These are phyloP conservation scores for Ochropacha duplaris DNA, from an alignment of 2,888 invertebrate genomes.

Conservation along the genomic window DNA sequence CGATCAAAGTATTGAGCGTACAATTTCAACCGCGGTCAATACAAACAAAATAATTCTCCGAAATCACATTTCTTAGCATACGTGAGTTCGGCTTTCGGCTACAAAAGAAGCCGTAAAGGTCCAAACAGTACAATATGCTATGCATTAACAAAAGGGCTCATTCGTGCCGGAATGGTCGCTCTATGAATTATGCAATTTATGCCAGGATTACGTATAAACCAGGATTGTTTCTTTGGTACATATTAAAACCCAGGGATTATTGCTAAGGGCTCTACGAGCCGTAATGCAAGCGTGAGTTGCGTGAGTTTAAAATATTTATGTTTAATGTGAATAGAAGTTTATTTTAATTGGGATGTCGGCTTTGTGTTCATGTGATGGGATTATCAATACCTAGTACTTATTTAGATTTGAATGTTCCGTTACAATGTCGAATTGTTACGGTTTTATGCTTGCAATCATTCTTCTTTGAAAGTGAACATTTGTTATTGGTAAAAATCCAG, in stretches of 20 bases:
- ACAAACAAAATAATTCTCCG: neutral
- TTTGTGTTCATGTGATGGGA: neutral
- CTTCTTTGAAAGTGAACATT: no score
- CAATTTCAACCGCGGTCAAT: no score
- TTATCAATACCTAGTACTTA: no score
- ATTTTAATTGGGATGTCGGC: conserved; percentile 1
- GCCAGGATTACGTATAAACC: neutral
- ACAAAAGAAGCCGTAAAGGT: neutral
- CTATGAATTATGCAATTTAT: conserved; percentile 52
- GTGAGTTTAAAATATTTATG: neutral
- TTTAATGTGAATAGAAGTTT: neutral
- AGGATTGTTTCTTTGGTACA: neutral
- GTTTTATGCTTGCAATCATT: neutral
- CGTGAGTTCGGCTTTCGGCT: neutral
- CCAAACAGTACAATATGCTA: neutral
- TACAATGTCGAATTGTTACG: neutral
- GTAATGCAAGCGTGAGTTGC: neutral
- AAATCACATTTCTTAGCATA: neutral
- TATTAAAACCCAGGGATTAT: neutral
- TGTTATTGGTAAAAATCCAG: no score
- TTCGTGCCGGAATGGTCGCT: conserved; percentile 50
- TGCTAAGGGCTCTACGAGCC: neutral
- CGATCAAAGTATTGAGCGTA: no score
- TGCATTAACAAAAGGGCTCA: conserved; percentile 18
- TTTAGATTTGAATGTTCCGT: neutral